Conservation (phyloP, 2,888 invertebrate genomes). For the Athalia circularis region DNA sequence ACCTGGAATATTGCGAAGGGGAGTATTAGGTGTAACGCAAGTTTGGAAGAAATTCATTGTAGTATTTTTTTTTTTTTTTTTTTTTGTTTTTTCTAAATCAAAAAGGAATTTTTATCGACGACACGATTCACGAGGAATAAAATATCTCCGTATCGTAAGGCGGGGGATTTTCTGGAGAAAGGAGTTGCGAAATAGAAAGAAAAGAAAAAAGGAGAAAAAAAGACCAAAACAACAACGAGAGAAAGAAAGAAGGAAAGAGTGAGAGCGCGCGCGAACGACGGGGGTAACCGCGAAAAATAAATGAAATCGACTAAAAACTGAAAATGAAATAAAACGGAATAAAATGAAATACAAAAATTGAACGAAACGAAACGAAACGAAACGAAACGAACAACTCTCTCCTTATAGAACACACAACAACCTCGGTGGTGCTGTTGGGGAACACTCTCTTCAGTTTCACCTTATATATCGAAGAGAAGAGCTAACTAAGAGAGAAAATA, state of each 20-base stretch:
- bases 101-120: too few relatives aligned
- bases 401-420: constrained; percentile 52
- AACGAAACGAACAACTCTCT: constrained; percentile 57
- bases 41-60: too few relatives aligned
- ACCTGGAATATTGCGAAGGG: too few relatives aligned
- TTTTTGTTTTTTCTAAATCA: too few relatives aligned
- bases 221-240: background rate
- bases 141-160: too few relatives aligned
- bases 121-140: too few relatives aligned
- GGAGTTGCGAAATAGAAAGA: background rate
- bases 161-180: background rate
- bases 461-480: constrained; percentile 30
- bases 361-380: constrained; percentile 48
- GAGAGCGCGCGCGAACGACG: constrained; percentile 41
- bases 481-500: background rate
- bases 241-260: background rate
- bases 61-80: too few relatives aligned
- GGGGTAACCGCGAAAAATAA: background rate
- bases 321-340: background rate
- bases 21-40: too few relatives aligned
- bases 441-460: constrained; percentile 61
- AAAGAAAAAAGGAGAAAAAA: background rate
- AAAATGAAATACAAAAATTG: constrained; percentile 29
- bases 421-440: background rate
- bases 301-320: too few relatives aligned